Percentiles rank a stretch among this genome's conserved stretches.
Evolutionary conservation across 2,888 invertebrate species (phyloP).

Genomic region (Oasisia sp.): DNA sequence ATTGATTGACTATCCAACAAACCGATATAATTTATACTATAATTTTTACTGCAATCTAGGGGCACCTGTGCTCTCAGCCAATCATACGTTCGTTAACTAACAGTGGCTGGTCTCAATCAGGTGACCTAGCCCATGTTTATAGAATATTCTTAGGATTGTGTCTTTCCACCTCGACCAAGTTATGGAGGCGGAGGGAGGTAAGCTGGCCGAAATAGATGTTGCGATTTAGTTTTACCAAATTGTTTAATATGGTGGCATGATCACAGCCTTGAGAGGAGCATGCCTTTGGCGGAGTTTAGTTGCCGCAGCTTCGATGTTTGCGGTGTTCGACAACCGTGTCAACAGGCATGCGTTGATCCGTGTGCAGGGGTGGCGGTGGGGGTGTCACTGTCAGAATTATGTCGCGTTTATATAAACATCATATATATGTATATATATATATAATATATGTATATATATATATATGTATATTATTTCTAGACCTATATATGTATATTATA

Average conservation of each 20-base stretch:
- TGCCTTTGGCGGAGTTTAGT: background rate
- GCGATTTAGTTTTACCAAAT: background rate
- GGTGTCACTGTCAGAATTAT: background rate
- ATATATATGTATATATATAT: background rate
- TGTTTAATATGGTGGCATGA: background rate
- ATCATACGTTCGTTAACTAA: background rate
- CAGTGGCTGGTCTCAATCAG: conserved; percentile 5
- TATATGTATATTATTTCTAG: no score
- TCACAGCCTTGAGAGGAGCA: background rate
- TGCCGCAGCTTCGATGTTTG: background rate
- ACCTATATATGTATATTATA: background rate
- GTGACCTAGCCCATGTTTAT: conserved; percentile 12
- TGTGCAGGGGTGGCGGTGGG: background rate
- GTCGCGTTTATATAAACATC: background rate
- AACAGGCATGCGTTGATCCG: background rate
- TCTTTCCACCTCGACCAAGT: conserved; percentile 13
- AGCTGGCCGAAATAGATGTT: background rate
- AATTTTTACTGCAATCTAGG: background rate
- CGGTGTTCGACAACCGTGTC: background rate
- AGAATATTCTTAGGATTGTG: background rate
- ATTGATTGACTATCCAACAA: background rate
- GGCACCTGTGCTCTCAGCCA: conserved; percentile 1
- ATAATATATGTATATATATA: no score
- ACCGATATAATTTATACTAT: background rate
- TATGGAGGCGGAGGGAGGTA: conserved; percentile 5